Evolutionary conservation across 2,888 invertebrate species (phyloP), one percentile per base, ranked within the genome.

Genomic region (Hyles lineata): DNA sequence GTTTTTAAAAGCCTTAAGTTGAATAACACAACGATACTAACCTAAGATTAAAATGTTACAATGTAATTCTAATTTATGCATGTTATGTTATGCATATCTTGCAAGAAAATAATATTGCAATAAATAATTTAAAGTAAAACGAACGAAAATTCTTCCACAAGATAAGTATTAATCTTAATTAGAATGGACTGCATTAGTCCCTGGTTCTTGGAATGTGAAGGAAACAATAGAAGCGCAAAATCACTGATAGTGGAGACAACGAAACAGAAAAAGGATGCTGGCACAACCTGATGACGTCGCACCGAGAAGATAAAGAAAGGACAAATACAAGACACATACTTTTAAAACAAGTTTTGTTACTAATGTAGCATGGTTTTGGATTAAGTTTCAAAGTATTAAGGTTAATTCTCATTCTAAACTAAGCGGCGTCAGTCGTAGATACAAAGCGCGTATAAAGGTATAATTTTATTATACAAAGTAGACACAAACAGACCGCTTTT

Each of bases 401-500:
- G n/a, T 43, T 35, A 9, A 25, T 5, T 19, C 29, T 8, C 9
- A 32, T 61, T 1, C 55, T 52, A 29, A 60, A 61, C n/a, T 60
- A 70, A 50, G 70, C 73, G 43, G 70, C 70, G 62, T 62, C 61
- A 62, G 32, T 62, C 61, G 32, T 29, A 67, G 67, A 32, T 21
- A 70, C 58, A 35, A 70, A 61, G 58, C 70, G 58, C 70, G 35
- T 60, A 72, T 60, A 60, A 70, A 35, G 63, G 32, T 73, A 73
- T 73, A 73, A 70, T 73, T 70, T 73, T 70, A 61, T 73, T 73
- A 35, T 25, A 73, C 70, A 70, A 73, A 73, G 73, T 62, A 73
- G 71, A 72, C 72, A 67, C 72, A 78, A 76, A 77, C 74, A 74
- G 70, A 72, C 74, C 71, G 70, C 75, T 76, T 76, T 74, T 73